These are phyloP conservation scores for Brienomyrus longianalis DNA, from an alignment of 2,113 vertebrate genomes.

Conservation along the genomic window DNA sequence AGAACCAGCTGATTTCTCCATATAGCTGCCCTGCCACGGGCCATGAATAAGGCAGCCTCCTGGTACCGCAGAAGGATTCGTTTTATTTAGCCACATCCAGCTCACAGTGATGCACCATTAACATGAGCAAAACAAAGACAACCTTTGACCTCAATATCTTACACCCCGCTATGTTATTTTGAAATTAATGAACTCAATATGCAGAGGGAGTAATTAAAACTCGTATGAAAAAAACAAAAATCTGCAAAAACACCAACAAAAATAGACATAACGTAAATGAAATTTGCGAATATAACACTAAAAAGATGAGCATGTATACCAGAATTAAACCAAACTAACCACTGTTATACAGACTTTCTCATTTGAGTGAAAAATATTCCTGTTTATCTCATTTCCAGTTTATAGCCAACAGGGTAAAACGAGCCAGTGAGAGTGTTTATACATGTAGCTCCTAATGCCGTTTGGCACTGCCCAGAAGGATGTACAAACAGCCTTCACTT, in stretches of 20 bases:
- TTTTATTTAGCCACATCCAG: neutral
- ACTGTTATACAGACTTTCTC: neutral
- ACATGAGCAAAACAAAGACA: neutral
- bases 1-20: neutral
- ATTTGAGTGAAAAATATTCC: neutral
- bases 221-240: neutral
- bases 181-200: neutral
- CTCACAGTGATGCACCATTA: neutral
- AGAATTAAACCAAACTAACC: neutral
- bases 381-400: conserved; percentile 13
- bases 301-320: neutral
- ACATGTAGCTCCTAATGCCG: neutral
- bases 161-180: neutral
- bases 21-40: neutral
- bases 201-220: conserved; percentile 4
- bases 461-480: neutral
- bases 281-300: neutral
- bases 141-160: neutral
- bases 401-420: neutral
- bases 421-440: conserved; percentile 14
- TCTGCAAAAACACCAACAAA: neutral
- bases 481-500: conserved; percentile 28
- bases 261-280: neutral
- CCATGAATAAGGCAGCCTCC: neutral
- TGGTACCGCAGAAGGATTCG: neutral